Conservation (phyloP, 2,888 invertebrate genomes). For the Lasioglossum zephyrum region DNA sequence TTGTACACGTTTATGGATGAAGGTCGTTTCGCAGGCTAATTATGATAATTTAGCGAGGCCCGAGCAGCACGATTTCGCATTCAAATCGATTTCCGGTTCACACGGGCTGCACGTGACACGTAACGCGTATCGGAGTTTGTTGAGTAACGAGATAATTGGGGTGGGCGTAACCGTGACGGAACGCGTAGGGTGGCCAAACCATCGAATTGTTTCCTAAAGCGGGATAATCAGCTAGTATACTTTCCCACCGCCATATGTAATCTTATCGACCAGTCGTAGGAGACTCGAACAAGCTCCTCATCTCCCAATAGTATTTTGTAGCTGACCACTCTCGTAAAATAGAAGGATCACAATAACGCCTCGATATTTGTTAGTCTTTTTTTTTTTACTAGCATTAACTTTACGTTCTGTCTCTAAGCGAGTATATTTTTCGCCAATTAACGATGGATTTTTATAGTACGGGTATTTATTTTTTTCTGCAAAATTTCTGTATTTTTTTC, state of each 20-base stretch:
- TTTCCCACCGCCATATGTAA: constrained; percentile 74
- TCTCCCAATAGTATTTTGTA: background rate
- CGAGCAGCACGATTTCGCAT: constrained; percentile 24
- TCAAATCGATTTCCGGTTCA: constrained; percentile 60
- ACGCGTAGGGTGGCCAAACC: constrained; percentile 44
- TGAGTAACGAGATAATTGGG: constrained; percentile 72
- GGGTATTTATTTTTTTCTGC: background rate
- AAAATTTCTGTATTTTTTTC: background rate
- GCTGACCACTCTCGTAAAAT: background rate
- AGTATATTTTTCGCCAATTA: background rate
- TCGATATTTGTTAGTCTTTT: background rate
- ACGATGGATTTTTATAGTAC: background rate
- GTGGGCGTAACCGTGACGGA: constrained; percentile 78
- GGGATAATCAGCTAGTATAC: constrained; percentile 58
- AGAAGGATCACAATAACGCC: background rate
- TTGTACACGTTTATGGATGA: background rate
- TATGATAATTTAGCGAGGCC: background rate
- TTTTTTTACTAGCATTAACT: too few species aligned
- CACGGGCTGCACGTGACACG: constrained; percentile 71
- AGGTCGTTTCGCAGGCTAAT: background rate
- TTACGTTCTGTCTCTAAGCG: background rate
- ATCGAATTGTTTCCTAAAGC: constrained; percentile 69
- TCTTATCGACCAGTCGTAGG: constrained; percentile 8
- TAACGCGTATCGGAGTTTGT: constrained; percentile 67
- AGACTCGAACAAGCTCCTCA: background rate